Evolutionary conservation across 2,888 invertebrate species (phyloP), one percentile per base, ranked within the genome.

Genomic region (Lepidocyrtinus sp.): DNA sequence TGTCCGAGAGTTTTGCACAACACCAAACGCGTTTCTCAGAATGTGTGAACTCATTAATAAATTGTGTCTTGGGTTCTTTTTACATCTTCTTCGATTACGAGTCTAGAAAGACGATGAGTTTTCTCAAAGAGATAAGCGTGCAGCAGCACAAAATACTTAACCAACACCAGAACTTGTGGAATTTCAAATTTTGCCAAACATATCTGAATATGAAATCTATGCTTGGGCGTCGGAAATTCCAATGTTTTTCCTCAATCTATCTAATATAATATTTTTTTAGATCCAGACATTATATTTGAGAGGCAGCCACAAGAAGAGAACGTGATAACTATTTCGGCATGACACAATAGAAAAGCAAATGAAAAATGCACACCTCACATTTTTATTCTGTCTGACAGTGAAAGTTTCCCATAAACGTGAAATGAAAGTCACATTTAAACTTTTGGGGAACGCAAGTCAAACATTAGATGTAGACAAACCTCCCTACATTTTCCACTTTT

Each of bases 1-100:
- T 70, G 76, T 76, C 76, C 69, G 69, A 46, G 65, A 17, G 22
- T 5, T 67, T 59, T 74, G 26, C 36, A 36, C 36, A 12, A 36
- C 5, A 36, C 5, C 12, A 12, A 12, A 36, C 12, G 36, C 36
- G 36, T 36, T 36, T 73, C 72, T 24, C 22, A 1, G 17, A 26
- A 64, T 19, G 5, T 69, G 27, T 27, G 27, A 19, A 69, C 25
- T 55, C 50, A 5, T 12, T 36, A 36, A 36, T 36, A 36, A 36
- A 36, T 36, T 36, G 5, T 55, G n/a, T 22, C 50, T 67, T 5
- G 3, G 7, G 46, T 36, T 36, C 5, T 36, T 36, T 36, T 12
- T 12, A 36, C 36, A 36, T 36, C 36, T 36, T 36, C 36, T 36
- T 12, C 36, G 12, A 36, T 36, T 36, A 36, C 36, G 12, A 36